These are phyloP conservation scores for Sceloporus undulatus DNA, from an alignment of 2,113 vertebrate genomes.

Conservation along the genomic window DNA sequence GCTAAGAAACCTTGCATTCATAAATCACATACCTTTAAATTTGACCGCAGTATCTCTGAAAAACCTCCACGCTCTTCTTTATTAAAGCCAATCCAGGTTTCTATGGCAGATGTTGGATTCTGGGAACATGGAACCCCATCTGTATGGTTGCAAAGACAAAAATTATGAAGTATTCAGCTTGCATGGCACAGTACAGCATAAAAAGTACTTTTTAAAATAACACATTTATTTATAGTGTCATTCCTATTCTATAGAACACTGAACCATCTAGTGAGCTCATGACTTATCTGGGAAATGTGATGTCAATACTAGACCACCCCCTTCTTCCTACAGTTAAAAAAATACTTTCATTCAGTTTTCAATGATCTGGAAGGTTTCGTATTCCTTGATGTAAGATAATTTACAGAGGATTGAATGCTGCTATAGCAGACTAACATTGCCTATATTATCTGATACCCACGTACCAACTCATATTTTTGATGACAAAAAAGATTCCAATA, in stretches of 20 bases:
- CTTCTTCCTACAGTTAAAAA: background rate
- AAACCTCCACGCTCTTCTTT: constrained; percentile 95
- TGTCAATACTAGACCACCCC: background rate
- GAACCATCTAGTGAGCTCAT: background rate
- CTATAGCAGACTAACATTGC: background rate
- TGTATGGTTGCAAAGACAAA: constrained; percentile 65
- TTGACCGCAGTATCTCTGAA: constrained; percentile 87
- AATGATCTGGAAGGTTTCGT: background rate
- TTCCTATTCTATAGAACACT: background rate
- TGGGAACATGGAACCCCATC: constrained; percentile 97
- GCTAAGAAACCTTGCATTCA: background rate
- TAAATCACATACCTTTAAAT: constrained; percentile 87
- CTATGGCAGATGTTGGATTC: constrained; percentile 92
- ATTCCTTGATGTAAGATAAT: background rate
- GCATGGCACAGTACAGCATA: background rate
- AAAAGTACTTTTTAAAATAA: constrained; percentile 15
- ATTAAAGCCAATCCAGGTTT: constrained; percentile 96
- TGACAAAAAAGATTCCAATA: background rate
- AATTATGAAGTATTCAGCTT: constrained; percentile 14
- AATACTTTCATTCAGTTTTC: background rate
- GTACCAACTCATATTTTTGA: background rate
- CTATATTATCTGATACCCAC: background rate
- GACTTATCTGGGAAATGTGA: background rate
- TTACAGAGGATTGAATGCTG: background rate
- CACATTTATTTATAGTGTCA: background rate